Conservation (phyloP, 2,888 invertebrate genomes). For the Miltochrista miniata region DNA sequence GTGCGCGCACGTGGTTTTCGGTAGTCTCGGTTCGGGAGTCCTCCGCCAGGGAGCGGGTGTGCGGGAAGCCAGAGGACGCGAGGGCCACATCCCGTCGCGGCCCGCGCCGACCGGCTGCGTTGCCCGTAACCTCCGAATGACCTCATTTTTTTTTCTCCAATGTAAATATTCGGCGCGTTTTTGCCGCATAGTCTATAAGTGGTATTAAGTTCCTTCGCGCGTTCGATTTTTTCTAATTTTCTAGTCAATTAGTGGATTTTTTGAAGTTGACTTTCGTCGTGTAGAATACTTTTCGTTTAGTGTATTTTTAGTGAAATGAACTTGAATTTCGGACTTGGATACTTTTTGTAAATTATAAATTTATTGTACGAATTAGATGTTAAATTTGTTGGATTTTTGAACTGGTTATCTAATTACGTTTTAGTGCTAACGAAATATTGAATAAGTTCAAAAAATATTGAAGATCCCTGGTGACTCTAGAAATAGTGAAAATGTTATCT, state of each 20-base stretch:
- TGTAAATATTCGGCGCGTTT: slow-evolving; percentile 82
- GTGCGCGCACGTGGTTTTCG: slow-evolving; percentile 77
- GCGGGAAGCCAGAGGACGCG: slow-evolving; percentile 46
- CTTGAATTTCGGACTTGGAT: slow-evolving; percentile 49
- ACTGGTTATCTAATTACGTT: slow-evolving; percentile 46
- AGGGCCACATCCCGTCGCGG: slow-evolving; percentile 78
- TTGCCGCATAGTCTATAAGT: slow-evolving; percentile 82
- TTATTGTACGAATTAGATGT: slow-evolving; percentile 39
- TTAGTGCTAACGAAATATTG: slow-evolving; percentile 45
- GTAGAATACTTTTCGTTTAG: slow-evolving; percentile 55
- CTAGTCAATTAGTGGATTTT: slow-evolving; percentile 57
- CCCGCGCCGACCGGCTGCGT: slow-evolving; percentile 81
- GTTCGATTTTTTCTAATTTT: slow-evolving; percentile 55
- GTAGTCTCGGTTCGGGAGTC: slow-evolving; percentile 51
- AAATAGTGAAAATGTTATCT: slow-evolving; percentile 13
- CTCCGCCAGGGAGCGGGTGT: slow-evolving; percentile 41
- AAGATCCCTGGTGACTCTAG: slow-evolving; percentile 18
- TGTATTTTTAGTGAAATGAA: slow-evolving; percentile 59
- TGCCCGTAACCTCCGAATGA: slow-evolving; percentile 82
- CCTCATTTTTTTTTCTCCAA: slow-evolving; percentile 82
- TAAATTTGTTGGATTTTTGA: slow-evolving; percentile 48
- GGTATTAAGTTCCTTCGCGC: slow-evolving; percentile 80
- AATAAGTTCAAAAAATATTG: slow-evolving; percentile 18
- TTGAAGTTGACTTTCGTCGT: slow-evolving; percentile 54
- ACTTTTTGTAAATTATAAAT: slow-evolving; percentile 36